Base-by-base conservation (phyloP, 2,113 vertebrate genomes). In the Bubalus kerabau region DNA sequence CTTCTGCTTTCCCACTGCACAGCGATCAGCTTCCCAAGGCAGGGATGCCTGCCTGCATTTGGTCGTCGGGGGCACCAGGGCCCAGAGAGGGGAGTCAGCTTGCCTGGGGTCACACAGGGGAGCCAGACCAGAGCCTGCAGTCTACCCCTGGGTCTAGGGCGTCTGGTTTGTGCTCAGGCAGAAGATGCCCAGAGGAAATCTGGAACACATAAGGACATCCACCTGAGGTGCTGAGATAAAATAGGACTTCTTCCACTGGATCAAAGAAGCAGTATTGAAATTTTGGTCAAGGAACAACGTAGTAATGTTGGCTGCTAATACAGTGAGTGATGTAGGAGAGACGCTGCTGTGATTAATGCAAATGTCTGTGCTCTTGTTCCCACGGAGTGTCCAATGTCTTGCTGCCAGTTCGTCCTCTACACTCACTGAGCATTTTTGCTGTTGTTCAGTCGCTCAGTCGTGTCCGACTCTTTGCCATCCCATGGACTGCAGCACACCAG, bases 211-310 rank as follows among this genome's bases (percentile, higher is more conserved):
- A 2, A 19, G 3, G 1, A 11, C 11, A 0, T 0, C 9, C 15
- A 21, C 82, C 86, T 30, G n/a, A 19, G 52, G 36, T 2, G 26
- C 57, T 6, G 52, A 21, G 4, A 7, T 24, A 7, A 28, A 5
- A 26, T 0, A 12, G 40, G 24, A 1, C 83, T 56, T 5, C 48
- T 56, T 5, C 5, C 3, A 0, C 6, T 2, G 36, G 23, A 2
- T 11, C 26, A 30, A 15, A 64, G 16, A 1, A 24, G 36, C 71
- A 59, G 21, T 3, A 1, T 12, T 62, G 23, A 8, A 15, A 6
- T 12, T 11, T 0, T 1, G 5, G 32, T 8, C 12, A 36, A 0
- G 7, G 3, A 13, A 7, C 2, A 0, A 0, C 2, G 2, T 2
- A 4, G 36, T 0, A 3, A 16, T 1, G 26, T 11, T 24, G 5